Conservation (phyloP, 2,797 vertebrate species). For the Serranus cabrilla region DNA sequence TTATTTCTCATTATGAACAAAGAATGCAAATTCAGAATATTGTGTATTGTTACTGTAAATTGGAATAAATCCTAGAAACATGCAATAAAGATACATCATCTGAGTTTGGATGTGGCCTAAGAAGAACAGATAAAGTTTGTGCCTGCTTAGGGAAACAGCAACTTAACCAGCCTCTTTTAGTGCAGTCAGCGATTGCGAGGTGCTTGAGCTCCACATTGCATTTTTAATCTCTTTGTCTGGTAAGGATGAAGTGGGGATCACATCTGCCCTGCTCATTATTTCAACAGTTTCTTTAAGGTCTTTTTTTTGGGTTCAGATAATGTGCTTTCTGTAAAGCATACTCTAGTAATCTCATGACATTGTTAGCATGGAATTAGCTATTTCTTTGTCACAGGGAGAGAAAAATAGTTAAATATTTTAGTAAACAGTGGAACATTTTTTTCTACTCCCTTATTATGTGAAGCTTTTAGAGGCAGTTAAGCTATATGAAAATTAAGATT, state of each 20-base stretch:
- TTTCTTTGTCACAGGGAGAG: slow-evolving; percentile 52
- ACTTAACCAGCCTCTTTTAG: slow-evolving; percentile 71
- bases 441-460: slow-evolving; percentile 7
- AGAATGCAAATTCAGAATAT: slow-evolving; percentile 34
- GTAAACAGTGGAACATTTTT: slow-evolving; percentile 41
- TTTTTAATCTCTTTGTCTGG: slow-evolving; percentile 84
- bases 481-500: slow-evolving; percentile 45
- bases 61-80: slow-evolving; percentile 38
- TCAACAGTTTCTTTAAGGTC: slow-evolving; percentile 67
- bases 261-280: slow-evolving; percentile 78
- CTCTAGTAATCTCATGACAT: slow-evolving; percentile 54
- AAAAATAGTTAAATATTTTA: slow-evolving; percentile 47
- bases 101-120: slow-evolving; percentile 28
- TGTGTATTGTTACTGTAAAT: slow-evolving; percentile 33
- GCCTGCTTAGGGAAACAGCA: slow-evolving; percentile 62
- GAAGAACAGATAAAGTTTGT: slow-evolving; percentile 67
- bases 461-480: slow-evolving; percentile 47
- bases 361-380: slow-evolving; percentile 61
- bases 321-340: slow-evolving; percentile 58
- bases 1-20: slow-evolving; percentile 32
- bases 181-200: slow-evolving; percentile 75
- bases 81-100: slow-evolving; percentile 36
- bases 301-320: slow-evolving; percentile 60
- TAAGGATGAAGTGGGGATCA: slow-evolving; percentile 75
- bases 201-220: slow-evolving; percentile 76